These are phyloP conservation scores for Ethmia dodecea DNA, from an alignment of 2,888 invertebrate species.

Conservation along the genomic window DNA sequence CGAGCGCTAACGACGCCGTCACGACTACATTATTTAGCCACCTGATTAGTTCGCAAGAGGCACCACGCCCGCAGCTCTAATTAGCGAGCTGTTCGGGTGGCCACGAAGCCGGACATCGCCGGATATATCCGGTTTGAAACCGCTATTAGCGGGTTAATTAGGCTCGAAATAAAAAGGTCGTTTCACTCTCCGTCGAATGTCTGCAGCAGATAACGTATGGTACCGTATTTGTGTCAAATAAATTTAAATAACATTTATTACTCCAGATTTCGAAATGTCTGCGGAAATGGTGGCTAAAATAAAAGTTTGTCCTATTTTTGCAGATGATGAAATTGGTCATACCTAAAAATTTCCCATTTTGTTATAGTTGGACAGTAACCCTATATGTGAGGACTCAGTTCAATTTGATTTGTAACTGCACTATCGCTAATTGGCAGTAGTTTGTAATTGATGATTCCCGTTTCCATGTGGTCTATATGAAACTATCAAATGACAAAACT, in stretches of 20 bases:
- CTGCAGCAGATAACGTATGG: too few relatives aligned
- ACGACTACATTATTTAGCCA: slow-evolving; percentile 75
- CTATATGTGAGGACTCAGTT: slow-evolving; percentile 37
- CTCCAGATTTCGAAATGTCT: too few relatives aligned
- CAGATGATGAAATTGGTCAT: too few relatives aligned
- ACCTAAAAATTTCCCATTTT: too few relatives aligned
- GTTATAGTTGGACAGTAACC: background rate
- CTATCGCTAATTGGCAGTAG: slow-evolving; percentile 65
- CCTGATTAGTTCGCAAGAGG: slow-evolving; percentile 70
- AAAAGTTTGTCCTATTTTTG: too few relatives aligned
- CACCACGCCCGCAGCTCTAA: slow-evolving; percentile 64
- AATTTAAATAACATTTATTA: too few relatives aligned
- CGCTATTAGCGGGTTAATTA: too few relatives aligned
- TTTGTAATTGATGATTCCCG: slow-evolving; percentile 54
- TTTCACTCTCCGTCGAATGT: too few relatives aligned
- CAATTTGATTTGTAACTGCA: slow-evolving; percentile 70
- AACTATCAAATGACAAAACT: slow-evolving; percentile 2
- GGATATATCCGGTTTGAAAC: background rate
- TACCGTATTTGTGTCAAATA: too few relatives aligned
- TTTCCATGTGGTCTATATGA: slow-evolving; percentile 40
- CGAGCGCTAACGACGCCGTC: slow-evolving; percentile 70
- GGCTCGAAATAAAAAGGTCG: too few relatives aligned
- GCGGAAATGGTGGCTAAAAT: too few relatives aligned
- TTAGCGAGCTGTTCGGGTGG: slow-evolving; percentile 46
- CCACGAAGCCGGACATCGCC: background rate